Conservation (phyloP, 2,888 invertebrate genomes). For the Ichneumon xanthorius region DNA sequence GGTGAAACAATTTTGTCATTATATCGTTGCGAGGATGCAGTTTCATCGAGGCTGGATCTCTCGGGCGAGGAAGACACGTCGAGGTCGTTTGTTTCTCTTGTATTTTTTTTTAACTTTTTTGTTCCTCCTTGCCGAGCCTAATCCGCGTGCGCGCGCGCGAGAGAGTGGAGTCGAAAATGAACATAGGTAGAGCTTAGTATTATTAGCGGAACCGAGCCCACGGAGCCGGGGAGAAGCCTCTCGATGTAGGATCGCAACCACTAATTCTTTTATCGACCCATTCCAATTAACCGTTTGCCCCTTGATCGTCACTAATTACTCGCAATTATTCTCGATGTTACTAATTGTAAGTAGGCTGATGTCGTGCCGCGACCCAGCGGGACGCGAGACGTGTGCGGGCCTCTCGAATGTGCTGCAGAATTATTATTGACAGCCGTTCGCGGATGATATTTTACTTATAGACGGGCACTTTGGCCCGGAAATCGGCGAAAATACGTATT, state of each 20-base stretch:
- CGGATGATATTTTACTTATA: neutral
- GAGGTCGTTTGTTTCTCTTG: slow-evolving; percentile 32
- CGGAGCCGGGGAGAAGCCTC: neutral
- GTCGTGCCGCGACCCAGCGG: slow-evolving; percentile 62
- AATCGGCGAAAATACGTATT: neutral
- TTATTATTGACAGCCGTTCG: neutral
- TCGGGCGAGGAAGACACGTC: neutral
- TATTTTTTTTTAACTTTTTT: neutral
- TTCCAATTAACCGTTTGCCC: slow-evolving; percentile 80
- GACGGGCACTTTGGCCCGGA: neutral
- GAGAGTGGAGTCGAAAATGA: neutral
- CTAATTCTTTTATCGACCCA: slow-evolving; percentile 73
- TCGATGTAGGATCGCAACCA: slow-evolving; percentile 22
- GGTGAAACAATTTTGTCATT: slow-evolving; percentile 39
- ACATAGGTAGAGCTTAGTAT: neutral
- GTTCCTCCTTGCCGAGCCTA: neutral
- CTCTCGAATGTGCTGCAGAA: neutral
- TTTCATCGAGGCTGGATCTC: neutral
- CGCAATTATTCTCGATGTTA: slow-evolving; percentile 77
- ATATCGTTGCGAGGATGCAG: slow-evolving; percentile 7
- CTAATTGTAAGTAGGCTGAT: slow-evolving; percentile 80
- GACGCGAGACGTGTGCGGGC: neutral
- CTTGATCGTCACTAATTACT: slow-evolving; percentile 81
- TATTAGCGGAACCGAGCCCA: neutral
- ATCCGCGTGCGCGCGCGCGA: neutral